Evolutionary conservation across 2,888 invertebrate species (phyloP).

Genomic region (Dasysyrphus albostriatus): DNA sequence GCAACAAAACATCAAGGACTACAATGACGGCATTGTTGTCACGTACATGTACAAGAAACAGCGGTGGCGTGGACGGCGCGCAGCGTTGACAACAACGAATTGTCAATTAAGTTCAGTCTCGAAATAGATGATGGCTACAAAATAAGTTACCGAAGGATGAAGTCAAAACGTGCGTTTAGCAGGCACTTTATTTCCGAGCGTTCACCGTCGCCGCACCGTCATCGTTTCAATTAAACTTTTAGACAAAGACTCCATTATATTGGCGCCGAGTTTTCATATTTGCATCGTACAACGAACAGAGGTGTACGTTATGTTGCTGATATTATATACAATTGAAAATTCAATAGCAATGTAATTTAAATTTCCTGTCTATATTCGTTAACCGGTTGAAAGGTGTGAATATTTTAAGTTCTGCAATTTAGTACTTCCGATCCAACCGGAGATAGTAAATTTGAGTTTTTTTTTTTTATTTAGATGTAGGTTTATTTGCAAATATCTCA

Average conservation of each 20-base stretch:
- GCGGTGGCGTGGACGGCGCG: too few species aligned
- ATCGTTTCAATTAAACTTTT: slow-evolving; percentile 58
- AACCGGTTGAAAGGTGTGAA: background rate
- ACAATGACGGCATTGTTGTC: slow-evolving; percentile 22
- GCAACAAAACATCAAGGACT: slow-evolving; percentile 2
- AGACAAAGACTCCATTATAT: slow-evolving; percentile 51
- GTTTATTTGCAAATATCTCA: background rate
- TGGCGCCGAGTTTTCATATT: too few species aligned
- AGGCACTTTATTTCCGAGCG: slow-evolving; percentile 46
- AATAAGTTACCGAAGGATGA: slow-evolving; percentile 15
- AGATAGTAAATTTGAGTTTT: background rate
- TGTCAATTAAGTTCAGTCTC: slow-evolving; percentile 52
- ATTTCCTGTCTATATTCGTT: slow-evolving; percentile 15
- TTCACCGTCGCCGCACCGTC: slow-evolving; percentile 30
- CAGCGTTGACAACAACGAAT: slow-evolving; percentile 44
- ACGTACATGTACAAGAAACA: slow-evolving; percentile 25
- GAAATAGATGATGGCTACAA: slow-evolving; percentile 49
- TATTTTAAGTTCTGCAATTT: background rate
- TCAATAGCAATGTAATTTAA: slow-evolving; percentile 28
- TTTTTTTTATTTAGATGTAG: background rate
- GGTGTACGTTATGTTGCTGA: slow-evolving; percentile 1
- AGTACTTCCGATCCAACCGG: slow-evolving; percentile 6
- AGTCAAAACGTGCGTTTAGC: slow-evolving; percentile 19
- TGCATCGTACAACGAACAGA: too few species aligned
- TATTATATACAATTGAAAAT: slow-evolving; percentile 26